Evolutionary conservation across 2,797 vertebrate species (phyloP).

Genomic region (Sebastes alutus): DNA sequence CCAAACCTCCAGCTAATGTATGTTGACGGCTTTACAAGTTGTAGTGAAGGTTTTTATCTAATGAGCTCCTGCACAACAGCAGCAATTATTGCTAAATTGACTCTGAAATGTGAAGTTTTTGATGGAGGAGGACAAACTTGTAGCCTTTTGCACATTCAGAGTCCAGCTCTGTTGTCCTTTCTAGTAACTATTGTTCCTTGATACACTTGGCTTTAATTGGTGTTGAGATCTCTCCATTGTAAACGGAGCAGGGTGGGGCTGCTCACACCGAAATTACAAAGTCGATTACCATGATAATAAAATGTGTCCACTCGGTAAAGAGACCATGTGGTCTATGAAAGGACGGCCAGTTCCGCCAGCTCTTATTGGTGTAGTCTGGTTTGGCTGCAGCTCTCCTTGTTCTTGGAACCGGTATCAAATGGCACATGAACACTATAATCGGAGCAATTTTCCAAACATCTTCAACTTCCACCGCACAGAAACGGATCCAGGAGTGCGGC

Average conservation of each 20-base stretch:
- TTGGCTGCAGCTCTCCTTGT: constrained; percentile 89
- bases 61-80: neutral
- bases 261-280: constrained; percentile 79
- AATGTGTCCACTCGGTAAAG: constrained; percentile 84
- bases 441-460: constrained; percentile 85
- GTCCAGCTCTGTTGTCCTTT: constrained; percentile 1
- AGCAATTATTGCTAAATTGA: neutral
- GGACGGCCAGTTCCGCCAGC: constrained; percentile 89
- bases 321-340: constrained; percentile 91
- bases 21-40: constrained; percentile 33
- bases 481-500: constrained; percentile 78
- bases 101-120: neutral
- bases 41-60: neutral
- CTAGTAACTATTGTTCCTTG: constrained; percentile 39
- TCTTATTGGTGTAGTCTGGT: constrained; percentile 87
- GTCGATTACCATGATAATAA: constrained; percentile 91
- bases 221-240: constrained; percentile 55
- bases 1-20: constrained; percentile 63
- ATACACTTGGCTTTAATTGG: constrained; percentile 49
- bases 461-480: constrained; percentile 85
- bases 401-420: constrained; percentile 88
- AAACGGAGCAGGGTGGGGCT: constrained; percentile 58
- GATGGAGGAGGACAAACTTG: constrained; percentile 3
- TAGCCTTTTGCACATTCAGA: neutral
- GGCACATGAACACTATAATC: constrained; percentile 89